A percentile compares a stretch with the other conserved stretches of the same genome.
Evolutionary conservation across 2,113 vertebrate genomes (phyloP).

Genomic region (Edolisoma coerulescens): DNA sequence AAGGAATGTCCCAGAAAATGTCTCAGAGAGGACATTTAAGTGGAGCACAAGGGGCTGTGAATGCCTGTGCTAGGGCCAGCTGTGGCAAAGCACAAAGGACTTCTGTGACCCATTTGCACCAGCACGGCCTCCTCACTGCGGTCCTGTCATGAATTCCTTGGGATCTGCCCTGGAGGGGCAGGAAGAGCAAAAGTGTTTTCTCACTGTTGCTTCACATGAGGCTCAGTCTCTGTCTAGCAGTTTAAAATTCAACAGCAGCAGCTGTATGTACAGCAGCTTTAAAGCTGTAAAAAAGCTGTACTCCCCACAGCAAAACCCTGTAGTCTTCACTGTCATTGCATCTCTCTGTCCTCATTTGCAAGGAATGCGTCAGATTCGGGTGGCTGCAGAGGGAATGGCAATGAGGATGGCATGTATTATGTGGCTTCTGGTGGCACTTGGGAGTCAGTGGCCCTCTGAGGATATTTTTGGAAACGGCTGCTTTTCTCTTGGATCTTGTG

Average conservation of each 20-base stretch:
- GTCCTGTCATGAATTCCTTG: background rate
- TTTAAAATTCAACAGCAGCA: background rate
- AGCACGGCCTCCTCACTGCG: background rate
- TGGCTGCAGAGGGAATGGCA: fast-evolving
- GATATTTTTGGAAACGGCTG: background rate
- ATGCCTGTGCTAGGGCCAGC: background rate
- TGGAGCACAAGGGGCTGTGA: background rate
- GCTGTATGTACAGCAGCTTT: background rate
- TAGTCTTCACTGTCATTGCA: background rate
- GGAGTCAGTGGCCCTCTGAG: background rate
- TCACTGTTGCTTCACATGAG: background rate
- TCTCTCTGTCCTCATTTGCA: background rate
- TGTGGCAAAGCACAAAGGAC: background rate
- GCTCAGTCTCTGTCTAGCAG: background rate
- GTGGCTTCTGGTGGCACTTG: background rate
- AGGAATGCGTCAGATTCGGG: fast-evolving
- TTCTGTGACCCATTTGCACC: background rate
- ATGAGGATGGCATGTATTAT: fast-evolving
- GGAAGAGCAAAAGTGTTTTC: background rate
- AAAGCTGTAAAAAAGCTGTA: no score
- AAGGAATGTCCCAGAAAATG: background rate
- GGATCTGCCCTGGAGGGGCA: background rate
- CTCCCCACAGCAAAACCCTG: background rate
- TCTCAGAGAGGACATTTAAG: background rate
- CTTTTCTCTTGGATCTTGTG: background rate